A percentile compares a stretch with the other conserved stretches of the same genome.
Evolutionary conservation across 1,140 invertebrate species (phyloP).

Genomic region (Andrena cerasifolii): DNA sequence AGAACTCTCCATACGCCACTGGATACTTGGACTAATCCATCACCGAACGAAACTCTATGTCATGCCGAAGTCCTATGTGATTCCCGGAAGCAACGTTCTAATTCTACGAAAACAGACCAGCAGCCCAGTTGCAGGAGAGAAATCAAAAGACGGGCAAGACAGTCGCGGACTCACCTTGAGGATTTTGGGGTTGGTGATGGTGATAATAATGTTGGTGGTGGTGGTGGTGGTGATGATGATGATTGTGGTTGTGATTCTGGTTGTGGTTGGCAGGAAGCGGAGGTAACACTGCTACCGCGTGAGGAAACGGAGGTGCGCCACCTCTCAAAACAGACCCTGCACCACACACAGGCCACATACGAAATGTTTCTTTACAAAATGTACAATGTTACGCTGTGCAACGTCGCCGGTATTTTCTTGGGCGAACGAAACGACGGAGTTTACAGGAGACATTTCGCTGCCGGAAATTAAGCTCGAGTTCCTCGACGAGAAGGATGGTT

Average conservation of each 20-base stretch:
- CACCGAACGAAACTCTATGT: background rate
- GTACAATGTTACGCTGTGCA: conserved; percentile 41
- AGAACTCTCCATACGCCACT: background rate
- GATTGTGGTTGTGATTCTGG: conserved; percentile 78
- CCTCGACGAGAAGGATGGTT: background rate
- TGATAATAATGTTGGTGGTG: conserved; percentile 77
- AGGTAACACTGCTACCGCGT: conserved; percentile 86
- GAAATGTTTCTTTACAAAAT: conserved; percentile 55
- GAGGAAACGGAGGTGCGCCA: conserved; percentile 83
- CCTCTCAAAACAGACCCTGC: conserved; percentile 79
- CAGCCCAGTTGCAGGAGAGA: conserved; percentile 3
- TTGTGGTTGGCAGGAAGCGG: conserved; percentile 82
- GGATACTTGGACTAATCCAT: background rate
- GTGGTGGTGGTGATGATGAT: conserved; percentile 73
- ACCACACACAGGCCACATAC: conserved; percentile 78
- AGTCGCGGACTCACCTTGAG: conserved; percentile 80
- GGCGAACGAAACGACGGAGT: background rate
- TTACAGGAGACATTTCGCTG: background rate
- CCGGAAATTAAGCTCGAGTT: background rate
- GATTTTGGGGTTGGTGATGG: conserved; percentile 83
- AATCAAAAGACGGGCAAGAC: conserved; percentile 49
- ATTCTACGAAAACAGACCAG: conserved; percentile 14
- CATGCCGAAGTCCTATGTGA: conserved; percentile 1
- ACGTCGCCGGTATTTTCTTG: background rate
- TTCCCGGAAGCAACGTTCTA: conserved; percentile 27